Conservation (phyloP, 2,797 vertebrate genomes). For the Momotus momota region DNA sequence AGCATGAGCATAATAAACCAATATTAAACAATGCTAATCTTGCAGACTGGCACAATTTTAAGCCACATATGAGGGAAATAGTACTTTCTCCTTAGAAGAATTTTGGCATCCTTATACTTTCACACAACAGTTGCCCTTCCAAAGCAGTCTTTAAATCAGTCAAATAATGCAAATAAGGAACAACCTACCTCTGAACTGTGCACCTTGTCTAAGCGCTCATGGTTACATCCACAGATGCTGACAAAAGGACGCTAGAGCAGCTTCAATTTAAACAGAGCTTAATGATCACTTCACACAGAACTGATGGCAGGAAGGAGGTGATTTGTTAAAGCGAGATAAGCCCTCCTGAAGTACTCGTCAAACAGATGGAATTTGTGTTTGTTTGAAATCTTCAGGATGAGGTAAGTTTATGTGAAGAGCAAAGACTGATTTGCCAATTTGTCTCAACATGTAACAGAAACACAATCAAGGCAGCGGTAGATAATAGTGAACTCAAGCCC, state of each 20-base stretch:
- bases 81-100: not conserved
- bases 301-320: not conserved
- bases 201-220: not conserved
- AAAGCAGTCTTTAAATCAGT: not conserved
- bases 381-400: conserved; percentile 19
- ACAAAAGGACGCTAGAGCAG: not conserved
- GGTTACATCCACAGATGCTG: not conserved
- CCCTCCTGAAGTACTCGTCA: not conserved
- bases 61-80: not conserved
- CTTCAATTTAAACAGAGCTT: not conserved
- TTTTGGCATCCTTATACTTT: not conserved
- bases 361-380: not conserved
- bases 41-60: not conserved
- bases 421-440: not conserved
- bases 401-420: not conserved
- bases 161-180: not conserved
- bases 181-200: not conserved
- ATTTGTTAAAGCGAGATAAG: not conserved
- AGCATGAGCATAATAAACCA: not conserved
- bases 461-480: not conserved
- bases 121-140: not conserved
- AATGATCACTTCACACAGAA: not conserved
- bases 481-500: not conserved
- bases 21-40: not conserved
- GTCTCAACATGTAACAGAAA: not conserved